Evolutionary conservation across 2,113 vertebrate species (phyloP).

Genomic region (Brachirus orientalis): DNA sequence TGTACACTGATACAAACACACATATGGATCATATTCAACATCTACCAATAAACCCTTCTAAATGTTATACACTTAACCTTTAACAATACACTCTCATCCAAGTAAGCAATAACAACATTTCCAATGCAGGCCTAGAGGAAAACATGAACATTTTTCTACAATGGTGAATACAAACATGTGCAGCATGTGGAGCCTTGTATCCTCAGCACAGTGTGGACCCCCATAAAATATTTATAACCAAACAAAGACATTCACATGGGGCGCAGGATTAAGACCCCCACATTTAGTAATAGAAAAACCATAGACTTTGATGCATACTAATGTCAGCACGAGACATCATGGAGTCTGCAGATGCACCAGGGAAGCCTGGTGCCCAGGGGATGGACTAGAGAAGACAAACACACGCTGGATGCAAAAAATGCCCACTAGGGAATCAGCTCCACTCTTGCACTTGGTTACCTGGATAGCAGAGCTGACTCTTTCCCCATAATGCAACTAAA

Average conservation of each 20-base stretch:
- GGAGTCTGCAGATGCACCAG: conserved; percentile 30
- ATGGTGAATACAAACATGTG: conserved; percentile 2
- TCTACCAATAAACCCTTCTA: too few species aligned
- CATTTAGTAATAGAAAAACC: conserved; percentile 7
- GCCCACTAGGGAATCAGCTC: conserved; percentile 50
- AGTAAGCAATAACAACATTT: too few species aligned
- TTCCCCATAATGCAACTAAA: conserved; percentile 62
- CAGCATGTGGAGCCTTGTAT: background rate
- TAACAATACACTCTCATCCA: too few species aligned
- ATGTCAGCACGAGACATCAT: conserved; percentile 43
- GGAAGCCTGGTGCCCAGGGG: conserved; percentile 36
- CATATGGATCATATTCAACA: too few species aligned
- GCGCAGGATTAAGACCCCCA: conserved; percentile 14
- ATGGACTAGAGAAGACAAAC: conserved; percentile 42
- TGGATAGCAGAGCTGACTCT: conserved; percentile 51
- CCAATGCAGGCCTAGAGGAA: too few species aligned
- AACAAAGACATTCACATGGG: too few species aligned
- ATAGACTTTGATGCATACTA: conserved; percentile 52
- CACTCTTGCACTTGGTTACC: conserved; percentile 29
- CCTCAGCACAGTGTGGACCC: conserved; percentile 20
- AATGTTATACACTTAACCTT: too few species aligned
- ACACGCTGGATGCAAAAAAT: conserved; percentile 22
- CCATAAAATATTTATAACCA: conserved; percentile 62
- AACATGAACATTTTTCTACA: background rate
- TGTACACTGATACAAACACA: too few species aligned